These are phyloP conservation scores for Lineus longissimus DNA, from an alignment of 1,140 invertebrate species.

Conservation along the genomic window DNA sequence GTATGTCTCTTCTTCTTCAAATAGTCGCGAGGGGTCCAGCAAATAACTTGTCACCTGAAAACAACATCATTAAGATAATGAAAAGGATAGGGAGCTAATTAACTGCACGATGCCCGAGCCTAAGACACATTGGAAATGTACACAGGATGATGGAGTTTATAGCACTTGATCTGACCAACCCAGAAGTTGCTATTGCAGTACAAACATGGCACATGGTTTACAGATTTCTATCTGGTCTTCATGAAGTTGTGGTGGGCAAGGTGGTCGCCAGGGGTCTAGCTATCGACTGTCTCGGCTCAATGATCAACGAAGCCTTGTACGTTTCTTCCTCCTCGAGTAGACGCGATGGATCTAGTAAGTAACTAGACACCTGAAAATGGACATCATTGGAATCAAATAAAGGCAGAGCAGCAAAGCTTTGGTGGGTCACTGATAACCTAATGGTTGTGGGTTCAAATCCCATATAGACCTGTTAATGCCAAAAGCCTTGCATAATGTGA, in stretches of 20 bases:
- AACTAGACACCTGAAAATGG: constrained; percentile 61
- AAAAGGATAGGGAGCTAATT: too few relatives aligned
- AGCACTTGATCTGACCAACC: too few relatives aligned
- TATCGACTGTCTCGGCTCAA: constrained; percentile 68
- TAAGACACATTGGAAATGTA: too few relatives aligned
- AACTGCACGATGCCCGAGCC: too few relatives aligned
- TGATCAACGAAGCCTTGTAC: constrained; percentile 75
- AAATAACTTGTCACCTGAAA: constrained; percentile 69
- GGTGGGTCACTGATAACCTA: neutral
- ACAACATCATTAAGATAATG: constrained; percentile 15
- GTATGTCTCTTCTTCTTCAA: constrained; percentile 82
- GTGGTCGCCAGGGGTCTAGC: neutral
- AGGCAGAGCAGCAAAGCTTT: neutral
- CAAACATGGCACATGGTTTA: too few relatives aligned
- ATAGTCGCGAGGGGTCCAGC: constrained; percentile 65
- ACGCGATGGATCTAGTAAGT: constrained; percentile 69
- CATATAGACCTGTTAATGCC: too few relatives aligned
- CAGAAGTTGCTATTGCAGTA: too few relatives aligned
- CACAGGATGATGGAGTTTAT: too few relatives aligned
- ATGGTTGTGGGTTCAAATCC: neutral
- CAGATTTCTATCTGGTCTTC: too few relatives aligned
- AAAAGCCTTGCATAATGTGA: too few relatives aligned
- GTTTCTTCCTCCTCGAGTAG: constrained; percentile 78
- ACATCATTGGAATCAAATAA: constrained; percentile 20
- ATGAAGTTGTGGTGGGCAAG: too few relatives aligned